Base-by-base conservation (phyloP, 2,888 invertebrate genomes). In the Liposcelis brunnea region DNA sequence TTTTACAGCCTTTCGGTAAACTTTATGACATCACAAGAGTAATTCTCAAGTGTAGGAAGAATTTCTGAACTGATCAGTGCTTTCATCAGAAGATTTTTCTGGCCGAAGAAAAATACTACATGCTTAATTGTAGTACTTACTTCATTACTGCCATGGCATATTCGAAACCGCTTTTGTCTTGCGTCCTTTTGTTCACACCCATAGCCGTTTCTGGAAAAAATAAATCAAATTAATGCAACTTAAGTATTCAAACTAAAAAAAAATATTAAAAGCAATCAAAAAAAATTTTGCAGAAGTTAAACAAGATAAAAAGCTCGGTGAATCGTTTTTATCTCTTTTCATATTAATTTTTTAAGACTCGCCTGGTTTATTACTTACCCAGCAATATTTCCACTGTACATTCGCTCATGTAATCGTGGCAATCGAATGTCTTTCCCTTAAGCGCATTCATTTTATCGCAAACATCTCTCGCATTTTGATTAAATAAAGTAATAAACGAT, bases 91-190 rank as follows among this genome's bases (percentile, higher is more conserved):
- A n/a, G n/a, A n/a, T n/a, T n/a, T n/a, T n/a, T 11, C 8, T 26
- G 4, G 26, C 26, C 4, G 8, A 26, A 26, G 8, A 26, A 26
- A 26, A 26, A 6, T 26, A 4, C 26, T 8, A 26, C 26, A 6
- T 26, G 26, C 8, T 2, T 38, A 15, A 31, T 21, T 11, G 37
- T 6, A 34, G 15, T 6, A 54, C 62, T 61, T 56, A 70, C 71
- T 85, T 83, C 84, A 85, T 85, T 3, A 86, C 85, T 50, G 85
- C 85, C 75, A 82, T 76, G 1, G 85, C 85, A 55, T 85, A 86
- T 62, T 85, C 85, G 55, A 76, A 80, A 33, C 84, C 83, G 50
- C 81, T 82, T 58, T 76, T 75, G 52, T 79, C 80, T 62, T 85
- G 85, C 1, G 84, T 83, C 51, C 71, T 74, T 60, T 83, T 84